Conservation (phyloP, 2,113 vertebrate species). For the Chaetura pelagica region DNA sequence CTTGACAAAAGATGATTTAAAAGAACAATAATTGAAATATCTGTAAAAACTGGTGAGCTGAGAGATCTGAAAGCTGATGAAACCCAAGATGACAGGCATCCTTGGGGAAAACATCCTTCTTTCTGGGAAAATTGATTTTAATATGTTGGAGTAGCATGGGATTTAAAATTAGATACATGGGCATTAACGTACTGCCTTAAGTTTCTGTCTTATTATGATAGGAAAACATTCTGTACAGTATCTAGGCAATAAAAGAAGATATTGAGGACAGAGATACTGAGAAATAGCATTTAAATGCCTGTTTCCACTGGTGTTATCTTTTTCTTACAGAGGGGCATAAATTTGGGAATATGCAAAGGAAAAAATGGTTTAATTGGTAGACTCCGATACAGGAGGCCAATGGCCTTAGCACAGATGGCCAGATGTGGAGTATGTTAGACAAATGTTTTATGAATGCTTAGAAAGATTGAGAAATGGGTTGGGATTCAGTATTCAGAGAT, state of each 20-base stretch:
- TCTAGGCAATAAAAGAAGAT: neutral
- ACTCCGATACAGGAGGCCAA: neutral
- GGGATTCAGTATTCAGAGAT: neutral
- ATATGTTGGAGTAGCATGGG: neutral
- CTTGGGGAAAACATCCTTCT: neutral
- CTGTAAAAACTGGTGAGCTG: neutral
- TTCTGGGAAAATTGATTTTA: neutral
- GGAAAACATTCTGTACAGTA: neutral
- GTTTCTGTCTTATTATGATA: neutral
- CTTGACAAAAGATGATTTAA: neutral
- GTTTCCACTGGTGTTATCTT: neutral
- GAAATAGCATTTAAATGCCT: neutral
- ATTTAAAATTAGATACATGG: neutral
- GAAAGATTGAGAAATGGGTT: neutral
- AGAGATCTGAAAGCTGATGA: neutral
- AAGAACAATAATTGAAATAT: neutral
- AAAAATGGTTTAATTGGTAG: neutral
- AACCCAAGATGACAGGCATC: neutral
- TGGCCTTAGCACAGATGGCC: fast-evolving
- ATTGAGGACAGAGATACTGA: neutral
- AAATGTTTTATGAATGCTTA: neutral
- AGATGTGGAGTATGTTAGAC: neutral
- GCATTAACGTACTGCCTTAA: neutral
- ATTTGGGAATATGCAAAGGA: neutral
- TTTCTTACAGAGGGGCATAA: neutral